These are phyloP conservation scores for Macaca mulatta DNA, from an alignment of 2,113 vertebrate genomes.

Conservation along the genomic window DNA sequence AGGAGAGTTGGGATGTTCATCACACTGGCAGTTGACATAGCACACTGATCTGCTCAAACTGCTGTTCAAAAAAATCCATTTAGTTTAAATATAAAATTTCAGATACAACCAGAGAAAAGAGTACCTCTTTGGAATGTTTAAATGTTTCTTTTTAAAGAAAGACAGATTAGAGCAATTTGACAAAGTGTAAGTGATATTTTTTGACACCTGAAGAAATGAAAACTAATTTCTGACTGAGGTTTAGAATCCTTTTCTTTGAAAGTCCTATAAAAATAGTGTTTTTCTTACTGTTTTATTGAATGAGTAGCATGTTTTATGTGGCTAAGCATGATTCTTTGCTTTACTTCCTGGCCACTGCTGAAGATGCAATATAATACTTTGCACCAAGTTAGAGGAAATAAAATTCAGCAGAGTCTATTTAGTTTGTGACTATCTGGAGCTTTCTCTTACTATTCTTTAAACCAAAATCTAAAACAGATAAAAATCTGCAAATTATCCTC, in stretches of 20 bases:
- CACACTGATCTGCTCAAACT: not conserved
- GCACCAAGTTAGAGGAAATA: not conserved
- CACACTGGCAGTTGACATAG: not conserved
- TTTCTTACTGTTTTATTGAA: constrained; percentile 14
- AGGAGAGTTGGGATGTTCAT: not conserved
- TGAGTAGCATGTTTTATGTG: not conserved
- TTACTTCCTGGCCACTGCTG: constrained; percentile 22
- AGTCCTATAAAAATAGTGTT: constrained; percentile 18
- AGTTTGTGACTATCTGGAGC: not conserved
- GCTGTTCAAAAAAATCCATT: not conserved
- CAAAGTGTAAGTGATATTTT: not conserved
- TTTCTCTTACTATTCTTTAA: not conserved
- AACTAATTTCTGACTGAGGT: constrained; percentile 4
- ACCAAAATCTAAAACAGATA: not conserved
- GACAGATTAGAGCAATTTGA: constrained; percentile 20
- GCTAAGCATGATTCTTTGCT: constrained; percentile 6
- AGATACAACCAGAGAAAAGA: not conserved
- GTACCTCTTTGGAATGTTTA: not conserved
- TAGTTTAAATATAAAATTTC: constrained; percentile 43
- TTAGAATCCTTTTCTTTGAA: not conserved
- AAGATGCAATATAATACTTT: not conserved
- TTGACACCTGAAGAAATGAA: not conserved
- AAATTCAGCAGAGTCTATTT: not conserved
- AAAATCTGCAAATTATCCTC: not conserved
- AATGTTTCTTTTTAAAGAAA: constrained; percentile 37